Conservation (phyloP, 2,797 vertebrate genomes). For the Discoglossus pictus region DNA sequence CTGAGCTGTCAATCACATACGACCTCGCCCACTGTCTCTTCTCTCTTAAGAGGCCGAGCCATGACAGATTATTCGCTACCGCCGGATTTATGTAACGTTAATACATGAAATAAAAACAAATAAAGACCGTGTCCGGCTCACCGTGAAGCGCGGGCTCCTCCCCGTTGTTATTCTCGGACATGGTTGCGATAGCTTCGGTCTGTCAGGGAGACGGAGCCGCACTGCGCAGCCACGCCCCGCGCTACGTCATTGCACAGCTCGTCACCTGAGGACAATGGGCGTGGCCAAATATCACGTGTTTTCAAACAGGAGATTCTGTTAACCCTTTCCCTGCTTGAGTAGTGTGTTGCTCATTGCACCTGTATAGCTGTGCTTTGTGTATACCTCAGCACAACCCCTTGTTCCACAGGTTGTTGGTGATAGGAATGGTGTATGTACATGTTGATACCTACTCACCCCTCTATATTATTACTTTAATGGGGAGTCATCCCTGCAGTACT, state of each 20-base stretch:
- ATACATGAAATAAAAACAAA: background rate
- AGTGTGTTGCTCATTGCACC: too few relatives aligned
- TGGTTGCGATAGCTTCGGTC: slow-evolving; percentile 36
- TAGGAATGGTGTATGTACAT: too few relatives aligned
- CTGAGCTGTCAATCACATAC: background rate
- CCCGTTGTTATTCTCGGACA: slow-evolving; percentile 58
- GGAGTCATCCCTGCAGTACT: too few relatives aligned
- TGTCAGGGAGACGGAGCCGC: slow-evolving; percentile 43
- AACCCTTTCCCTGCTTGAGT: too few relatives aligned
- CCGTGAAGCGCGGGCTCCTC: slow-evolving; percentile 49
- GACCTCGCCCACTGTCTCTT: slow-evolving; percentile 8
- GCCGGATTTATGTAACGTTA: background rate
- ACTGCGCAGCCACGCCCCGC: slow-evolving; percentile 42
- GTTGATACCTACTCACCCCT: too few relatives aligned
- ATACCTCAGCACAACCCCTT: too few relatives aligned
- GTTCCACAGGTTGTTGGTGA: too few relatives aligned
- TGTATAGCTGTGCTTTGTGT: too few relatives aligned
- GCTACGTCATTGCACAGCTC: slow-evolving; percentile 12
- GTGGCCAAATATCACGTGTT: background rate
- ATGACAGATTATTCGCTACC: background rate
- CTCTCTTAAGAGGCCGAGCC: slow-evolving; percentile 9
- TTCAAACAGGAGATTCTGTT: background rate
- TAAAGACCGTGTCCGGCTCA: slow-evolving; percentile 54
- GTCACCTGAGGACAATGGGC: slow-evolving; percentile 36
- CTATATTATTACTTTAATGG: too few relatives aligned